Evolutionary conservation across 2,113 vertebrate species (phyloP).

Genomic region (Scartelaos histophorus): DNA sequence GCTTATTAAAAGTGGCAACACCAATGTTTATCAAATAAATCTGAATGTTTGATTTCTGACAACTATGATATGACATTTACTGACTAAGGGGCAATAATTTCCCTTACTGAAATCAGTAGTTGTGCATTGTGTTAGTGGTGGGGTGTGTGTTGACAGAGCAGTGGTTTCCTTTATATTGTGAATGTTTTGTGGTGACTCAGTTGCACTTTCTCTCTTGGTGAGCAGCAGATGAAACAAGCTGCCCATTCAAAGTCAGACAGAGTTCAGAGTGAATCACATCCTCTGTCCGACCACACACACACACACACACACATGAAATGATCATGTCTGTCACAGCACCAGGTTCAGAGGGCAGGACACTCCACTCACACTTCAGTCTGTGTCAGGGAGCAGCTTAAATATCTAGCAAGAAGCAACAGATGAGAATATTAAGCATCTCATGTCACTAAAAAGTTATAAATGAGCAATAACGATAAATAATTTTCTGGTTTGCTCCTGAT

Average conservation of each 20-base stretch:
- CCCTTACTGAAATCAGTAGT: conserved; percentile 23
- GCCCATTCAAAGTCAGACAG: conserved; percentile 37
- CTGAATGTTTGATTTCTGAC: conserved; percentile 32
- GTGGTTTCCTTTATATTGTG: conserved; percentile 61
- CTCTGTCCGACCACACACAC: conserved; percentile 21
- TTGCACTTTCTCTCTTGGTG: conserved; percentile 54
- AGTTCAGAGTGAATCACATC: conserved; percentile 57
- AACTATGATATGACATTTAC: not conserved
- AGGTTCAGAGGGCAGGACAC: not conserved
- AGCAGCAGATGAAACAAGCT: conserved; percentile 46
- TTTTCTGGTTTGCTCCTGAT: too few species aligned
- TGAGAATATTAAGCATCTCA: not conserved
- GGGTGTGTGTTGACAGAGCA: conserved; percentile 38
- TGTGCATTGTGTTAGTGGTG: not conserved
- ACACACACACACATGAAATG: conserved; percentile 8
- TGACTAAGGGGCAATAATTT: not conserved
- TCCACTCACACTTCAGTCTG: conserved; percentile 18
- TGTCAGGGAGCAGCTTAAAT: not conserved
- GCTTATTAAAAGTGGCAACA: not conserved
- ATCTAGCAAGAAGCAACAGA: not conserved
- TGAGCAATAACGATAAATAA: not conserved
- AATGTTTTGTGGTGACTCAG: conserved; percentile 65
- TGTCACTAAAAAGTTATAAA: not conserved
- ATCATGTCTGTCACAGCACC: conserved; percentile 6
- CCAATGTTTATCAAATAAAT: not conserved